phyloP scores from a whole-genome alignment of 2,888 invertebrate genomes.

The Megalurothrips usitatus region DNA sequence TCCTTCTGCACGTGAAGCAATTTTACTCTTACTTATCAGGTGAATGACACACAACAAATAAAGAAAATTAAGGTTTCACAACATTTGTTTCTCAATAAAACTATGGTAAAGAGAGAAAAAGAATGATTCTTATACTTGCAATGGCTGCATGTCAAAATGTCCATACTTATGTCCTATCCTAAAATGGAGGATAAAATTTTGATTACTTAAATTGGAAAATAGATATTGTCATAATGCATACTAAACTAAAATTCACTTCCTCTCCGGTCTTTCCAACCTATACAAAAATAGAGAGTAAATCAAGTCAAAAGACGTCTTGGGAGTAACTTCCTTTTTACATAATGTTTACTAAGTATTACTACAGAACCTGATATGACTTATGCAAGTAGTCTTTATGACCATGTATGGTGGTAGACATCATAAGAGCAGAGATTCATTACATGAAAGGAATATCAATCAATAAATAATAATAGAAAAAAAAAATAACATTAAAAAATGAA shows the following conservation, averaged over 20 bases:
- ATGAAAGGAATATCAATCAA: not conserved
- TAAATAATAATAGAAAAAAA: not conserved
- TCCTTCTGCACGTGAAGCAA: too few species aligned
- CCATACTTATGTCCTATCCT: too few species aligned
- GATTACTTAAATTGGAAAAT: not conserved
- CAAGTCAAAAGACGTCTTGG: not conserved
- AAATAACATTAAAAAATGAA: not conserved
- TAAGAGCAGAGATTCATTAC: not conserved
- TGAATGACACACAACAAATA: too few species aligned
- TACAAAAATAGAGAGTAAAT: not conserved
- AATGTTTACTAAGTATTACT: not conserved
- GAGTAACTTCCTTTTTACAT: not conserved
- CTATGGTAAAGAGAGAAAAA: too few species aligned
- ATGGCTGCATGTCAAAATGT: too few species aligned
- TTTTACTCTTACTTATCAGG: too few species aligned
- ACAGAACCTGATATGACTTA: not conserved
- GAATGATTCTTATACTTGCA: too few species aligned
- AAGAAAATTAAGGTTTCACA: too few species aligned
- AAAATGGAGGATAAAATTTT: not conserved
- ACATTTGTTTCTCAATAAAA: too few species aligned
- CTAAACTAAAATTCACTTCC: not conserved
- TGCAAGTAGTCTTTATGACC: not conserved
- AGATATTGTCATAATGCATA: not conserved
- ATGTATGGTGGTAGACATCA: not conserved
- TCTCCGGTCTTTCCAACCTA: not conserved